Evolutionary conservation across 1,140 invertebrate species (phyloP), one percentile per base, ranked within the genome.

Genomic region (Hyles euphorbiae): DNA sequence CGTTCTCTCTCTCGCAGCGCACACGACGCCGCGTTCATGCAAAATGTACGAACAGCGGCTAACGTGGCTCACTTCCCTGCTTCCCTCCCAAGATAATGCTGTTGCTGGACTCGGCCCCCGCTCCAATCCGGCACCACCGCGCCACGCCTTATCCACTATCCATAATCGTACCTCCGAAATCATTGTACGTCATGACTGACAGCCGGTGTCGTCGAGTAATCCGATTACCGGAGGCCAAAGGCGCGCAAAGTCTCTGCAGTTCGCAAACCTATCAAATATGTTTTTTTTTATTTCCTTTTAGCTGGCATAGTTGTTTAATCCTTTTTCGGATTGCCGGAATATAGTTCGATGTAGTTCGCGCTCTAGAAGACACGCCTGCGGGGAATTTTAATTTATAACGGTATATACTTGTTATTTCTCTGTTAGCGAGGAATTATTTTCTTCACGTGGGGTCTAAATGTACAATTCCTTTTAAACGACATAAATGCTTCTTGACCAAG

Each of bases 1-100:
- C 4, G 36, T 8, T 40, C 36, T 79, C 74, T 52, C 70, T 61
- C 75, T 58, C 63, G 64, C 74, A 72, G 74, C 72, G 74, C 76
- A 65, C 61, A 72, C 82, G 64, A 56, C 65, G 58, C 63, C 34
- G 48, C 48, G 51, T 61, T 83, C 81, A 87, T 87, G 74, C 78
- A 87, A 85, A 84, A 85, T 85, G 75, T 73, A 87, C 68, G 76
- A 56, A 56, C 67, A 74, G 73, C 76, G 79, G 83, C 74, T 75
- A 77, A 72, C 71, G 72, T 70, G 77, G 68, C 67, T 60, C 59
- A 62, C 67, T 81, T 76, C 68, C 69, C 81, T 11, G 34, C 34
- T 40, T 53, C 36, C 4, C 34, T 83, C 77, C 81, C 77, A 83
- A 87, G 81, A 85, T 83, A 85, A 83, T 66, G 58, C 61, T 60